A percentile compares a stretch with the other conserved stretches of the same genome.
Evolutionary conservation across 2,113 vertebrate species (phyloP).

Genomic region (Microtus ochrogaster): DNA sequence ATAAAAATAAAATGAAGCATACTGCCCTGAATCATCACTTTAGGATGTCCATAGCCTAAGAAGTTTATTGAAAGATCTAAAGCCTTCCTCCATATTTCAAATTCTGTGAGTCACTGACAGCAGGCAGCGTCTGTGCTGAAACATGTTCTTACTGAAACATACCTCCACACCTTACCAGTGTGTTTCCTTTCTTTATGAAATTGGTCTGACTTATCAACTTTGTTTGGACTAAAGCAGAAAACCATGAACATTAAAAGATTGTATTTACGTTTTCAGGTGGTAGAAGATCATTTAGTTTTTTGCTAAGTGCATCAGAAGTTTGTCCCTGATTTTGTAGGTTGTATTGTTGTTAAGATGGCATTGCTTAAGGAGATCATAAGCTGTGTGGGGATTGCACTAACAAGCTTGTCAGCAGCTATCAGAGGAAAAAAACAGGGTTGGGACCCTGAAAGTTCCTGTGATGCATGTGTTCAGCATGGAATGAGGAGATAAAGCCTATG

Average conservation of each 20-base stretch:
- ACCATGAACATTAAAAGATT: conserved; percentile 72
- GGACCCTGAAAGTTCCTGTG: conserved; percentile 72
- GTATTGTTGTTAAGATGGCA: conserved; percentile 66
- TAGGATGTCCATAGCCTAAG: conserved; percentile 59
- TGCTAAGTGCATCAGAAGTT: conserved; percentile 70
- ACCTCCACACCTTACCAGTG: conserved; percentile 81
- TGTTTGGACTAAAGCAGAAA: conserved; percentile 73
- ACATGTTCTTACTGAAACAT: conserved; percentile 78
- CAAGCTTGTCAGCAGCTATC: conserved; percentile 70
- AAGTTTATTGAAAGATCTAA: conserved; percentile 79
- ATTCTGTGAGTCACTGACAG: conserved; percentile 80
- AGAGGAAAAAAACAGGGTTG: conserved; percentile 71
- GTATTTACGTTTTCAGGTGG: conserved; percentile 69
- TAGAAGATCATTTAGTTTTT: conserved; percentile 73
- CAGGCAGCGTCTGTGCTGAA: conserved; percentile 79
- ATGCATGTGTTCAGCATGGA: conserved; percentile 65
- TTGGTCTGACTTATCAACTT: conserved; percentile 80
- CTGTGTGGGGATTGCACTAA: conserved; percentile 66
- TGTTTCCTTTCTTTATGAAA: conserved; percentile 80
- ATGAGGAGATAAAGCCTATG: conserved; percentile 71
- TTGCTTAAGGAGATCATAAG: conserved; percentile 72
- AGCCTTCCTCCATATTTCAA: conserved; percentile 78
- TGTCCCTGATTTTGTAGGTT: conserved; percentile 72
- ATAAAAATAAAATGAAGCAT: conserved; percentile 78
- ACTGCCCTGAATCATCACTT: conserved; percentile 80